Percentiles rank a stretch among this genome's conserved stretches.
These are phyloP conservation scores for Corythoichthys intestinalis DNA, from an alignment of 2,113 vertebrate genomes.

Conservation along the genomic window DNA sequence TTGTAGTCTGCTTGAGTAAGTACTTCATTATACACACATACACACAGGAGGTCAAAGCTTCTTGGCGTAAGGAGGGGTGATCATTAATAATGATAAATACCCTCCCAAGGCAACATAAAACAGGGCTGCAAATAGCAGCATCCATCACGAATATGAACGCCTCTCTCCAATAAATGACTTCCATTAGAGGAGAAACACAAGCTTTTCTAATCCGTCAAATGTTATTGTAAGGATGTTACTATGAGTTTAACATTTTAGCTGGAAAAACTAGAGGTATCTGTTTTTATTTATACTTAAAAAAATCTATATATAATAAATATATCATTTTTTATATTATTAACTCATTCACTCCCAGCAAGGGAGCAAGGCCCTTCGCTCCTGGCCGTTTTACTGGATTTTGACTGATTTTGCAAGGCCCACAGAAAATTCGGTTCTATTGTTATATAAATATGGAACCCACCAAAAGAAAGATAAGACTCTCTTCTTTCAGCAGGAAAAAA, in stretches of 20 bases:
- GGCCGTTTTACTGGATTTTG: no score
- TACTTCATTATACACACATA: conserved; percentile 56
- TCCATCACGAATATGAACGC: conserved; percentile 60
- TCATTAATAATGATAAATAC: conserved; percentile 68
- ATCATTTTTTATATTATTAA: no score
- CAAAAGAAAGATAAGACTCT: no score
- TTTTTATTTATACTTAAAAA: no score
- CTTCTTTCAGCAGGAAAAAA: no score
- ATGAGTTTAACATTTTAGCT: neutral
- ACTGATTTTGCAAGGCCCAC: no score
- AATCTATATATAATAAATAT: no score
- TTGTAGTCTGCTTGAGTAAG: conserved; percentile 52
- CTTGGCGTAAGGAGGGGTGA: conserved; percentile 48
- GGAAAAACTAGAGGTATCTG: neutral
- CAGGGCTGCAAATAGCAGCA: conserved; percentile 36
- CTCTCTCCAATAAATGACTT: conserved; percentile 49
- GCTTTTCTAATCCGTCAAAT: conserved; percentile 33
- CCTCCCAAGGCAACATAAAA: conserved; percentile 47
- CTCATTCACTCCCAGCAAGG: no score
- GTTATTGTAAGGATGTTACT: no score
- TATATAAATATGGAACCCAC: no score
- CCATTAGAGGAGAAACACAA: conserved; percentile 45
- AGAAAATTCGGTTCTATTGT: no score
- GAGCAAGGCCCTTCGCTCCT: no score
- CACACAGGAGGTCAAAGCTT: conserved; percentile 56